Evolutionary conservation across 2,888 invertebrate species (phyloP), one percentile per base, ranked within the genome.

Genomic region (Rambutsinella grinnellia): DNA sequence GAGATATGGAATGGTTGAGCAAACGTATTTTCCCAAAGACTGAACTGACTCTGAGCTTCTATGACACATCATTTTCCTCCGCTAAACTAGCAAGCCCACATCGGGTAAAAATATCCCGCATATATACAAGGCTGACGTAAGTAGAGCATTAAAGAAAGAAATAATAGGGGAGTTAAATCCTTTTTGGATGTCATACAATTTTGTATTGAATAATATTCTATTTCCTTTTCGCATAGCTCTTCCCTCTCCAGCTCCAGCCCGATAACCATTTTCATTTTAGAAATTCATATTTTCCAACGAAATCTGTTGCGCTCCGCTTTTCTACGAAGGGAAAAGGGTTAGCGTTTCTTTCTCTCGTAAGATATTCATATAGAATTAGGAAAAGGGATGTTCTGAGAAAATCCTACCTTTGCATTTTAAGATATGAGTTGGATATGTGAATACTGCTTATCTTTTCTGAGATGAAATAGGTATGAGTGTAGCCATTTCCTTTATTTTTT

Each of bases 91-190:
- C 36, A 36, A 36, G 13, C 6, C 36, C 36, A 36, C 36, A 36
- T 36, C 36, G 5, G 13, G 36, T 8, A 8, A 36, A 13, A 36
- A 36, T 36, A 36, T 13, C 36, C 36, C 36, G 36, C 36, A 36
- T 36, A 36, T 36, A 36, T 36, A 36, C 6, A 36, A 36, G 44
- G 53, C 44, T 69, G 76, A 69, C 63, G 76, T 69, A 76, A 76
- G 76, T 76, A 53, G 76, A 76, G 65, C 76, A 76, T 76, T 76
- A 69, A 76, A 69, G 69, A 62, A 76, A 76, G 49, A 67, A 76
- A 76, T 69, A 69, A 76, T 69, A 69, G 76, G 63, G 62, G 60
- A 76, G 76, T 68, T 76, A 76, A 68, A 76, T 76, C 76, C 68
- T 76, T n/a, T n/a, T 76, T 69, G 69, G 68, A 75, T 68, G 62